These are phyloP conservation scores for Macropodus opercularis DNA, from an alignment of 2,797 vertebrate species.

Conservation along the genomic window DNA sequence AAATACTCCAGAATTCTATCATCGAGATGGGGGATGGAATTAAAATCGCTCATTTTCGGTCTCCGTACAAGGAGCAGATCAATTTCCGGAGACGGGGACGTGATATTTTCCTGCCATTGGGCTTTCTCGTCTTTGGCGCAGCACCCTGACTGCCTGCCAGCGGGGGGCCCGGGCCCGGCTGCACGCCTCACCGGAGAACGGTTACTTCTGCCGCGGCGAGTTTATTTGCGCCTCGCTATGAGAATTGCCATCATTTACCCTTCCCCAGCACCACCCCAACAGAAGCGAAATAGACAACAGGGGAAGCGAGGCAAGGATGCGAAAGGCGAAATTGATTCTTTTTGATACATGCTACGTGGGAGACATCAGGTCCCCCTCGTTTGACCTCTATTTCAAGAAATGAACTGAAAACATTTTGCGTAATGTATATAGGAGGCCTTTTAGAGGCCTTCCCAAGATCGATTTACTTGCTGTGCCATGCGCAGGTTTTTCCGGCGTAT, in stretches of 20 bases:
- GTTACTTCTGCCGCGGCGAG: conserved; percentile 84
- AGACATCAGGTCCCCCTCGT: conserved; percentile 77
- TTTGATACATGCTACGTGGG: conserved; percentile 76
- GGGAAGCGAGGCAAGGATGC: conserved; percentile 73
- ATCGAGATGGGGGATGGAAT: conserved; percentile 80
- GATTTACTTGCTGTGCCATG: conserved; percentile 39
- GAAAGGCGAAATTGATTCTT: conserved; percentile 79
- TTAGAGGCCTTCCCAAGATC: conserved; percentile 29
- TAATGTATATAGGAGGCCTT: conserved; percentile 64
- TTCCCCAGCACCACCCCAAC: conserved; percentile 76
- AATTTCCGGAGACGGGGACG: conserved; percentile 86
- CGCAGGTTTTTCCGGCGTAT: conserved; percentile 12
- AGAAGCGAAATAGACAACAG: conserved; percentile 80
- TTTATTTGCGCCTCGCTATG: conserved; percentile 87
- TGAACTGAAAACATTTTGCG: conserved; percentile 76
- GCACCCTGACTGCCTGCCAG: conserved; percentile 83
- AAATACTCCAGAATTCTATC: conserved; percentile 80
- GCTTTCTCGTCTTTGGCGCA: conserved; percentile 82
- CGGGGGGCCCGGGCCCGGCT: conserved; percentile 79
- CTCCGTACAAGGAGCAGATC: conserved; percentile 85
- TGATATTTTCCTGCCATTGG: conserved; percentile 86
- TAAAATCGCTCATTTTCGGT: conserved; percentile 86
- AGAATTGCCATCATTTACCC: conserved; percentile 89
- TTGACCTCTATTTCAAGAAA: conserved; percentile 77
- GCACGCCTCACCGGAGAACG: conserved; percentile 83